Evolutionary conservation across 2,888 invertebrate genomes (phyloP).

Genomic region (Noctua janthina): DNA sequence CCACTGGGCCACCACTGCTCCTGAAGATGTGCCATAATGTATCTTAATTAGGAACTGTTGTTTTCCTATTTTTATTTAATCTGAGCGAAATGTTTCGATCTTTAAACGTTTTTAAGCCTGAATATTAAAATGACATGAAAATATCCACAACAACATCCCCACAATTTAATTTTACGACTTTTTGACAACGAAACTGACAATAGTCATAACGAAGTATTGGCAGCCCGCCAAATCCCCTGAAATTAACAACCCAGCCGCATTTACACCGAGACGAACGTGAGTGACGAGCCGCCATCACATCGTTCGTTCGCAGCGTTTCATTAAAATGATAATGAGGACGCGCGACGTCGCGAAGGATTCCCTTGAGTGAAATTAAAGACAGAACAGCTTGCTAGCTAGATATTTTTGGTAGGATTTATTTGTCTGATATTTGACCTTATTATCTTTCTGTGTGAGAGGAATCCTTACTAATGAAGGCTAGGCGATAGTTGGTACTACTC

Average conservation of each 20-base stretch:
- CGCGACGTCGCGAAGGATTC: slow-evolving; percentile 42
- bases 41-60: neutral
- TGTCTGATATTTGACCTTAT: slow-evolving; percentile 36
- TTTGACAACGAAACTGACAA: slow-evolving; percentile 54
- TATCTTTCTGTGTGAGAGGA: slow-evolving; percentile 21
- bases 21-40: neutral
- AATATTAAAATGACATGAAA: slow-evolving; percentile 35
- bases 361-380: slow-evolving; percentile 49
- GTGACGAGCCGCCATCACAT: slow-evolving; percentile 29
- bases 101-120: neutral
- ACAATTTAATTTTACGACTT: slow-evolving; percentile 27
- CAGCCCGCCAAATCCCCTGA: slow-evolving; percentile 51
- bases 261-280: slow-evolving; percentile 48
- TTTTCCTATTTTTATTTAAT: neutral
- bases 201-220: slow-evolving; percentile 60
- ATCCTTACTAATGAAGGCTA: neutral
- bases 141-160: slow-evolving; percentile 15
- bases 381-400: slow-evolving; percentile 32
- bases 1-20: too few relatives aligned
- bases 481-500: neutral
- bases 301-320: slow-evolving; percentile 50
- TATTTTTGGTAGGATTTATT: slow-evolving; percentile 56
- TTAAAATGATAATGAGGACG: slow-evolving; percentile 60
- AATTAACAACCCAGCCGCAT: slow-evolving; percentile 52
- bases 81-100: neutral